Base-by-base conservation (phyloP, 53 echinoderm and acorn worm species). In the Mesocentrotus franciscanus region DNA sequence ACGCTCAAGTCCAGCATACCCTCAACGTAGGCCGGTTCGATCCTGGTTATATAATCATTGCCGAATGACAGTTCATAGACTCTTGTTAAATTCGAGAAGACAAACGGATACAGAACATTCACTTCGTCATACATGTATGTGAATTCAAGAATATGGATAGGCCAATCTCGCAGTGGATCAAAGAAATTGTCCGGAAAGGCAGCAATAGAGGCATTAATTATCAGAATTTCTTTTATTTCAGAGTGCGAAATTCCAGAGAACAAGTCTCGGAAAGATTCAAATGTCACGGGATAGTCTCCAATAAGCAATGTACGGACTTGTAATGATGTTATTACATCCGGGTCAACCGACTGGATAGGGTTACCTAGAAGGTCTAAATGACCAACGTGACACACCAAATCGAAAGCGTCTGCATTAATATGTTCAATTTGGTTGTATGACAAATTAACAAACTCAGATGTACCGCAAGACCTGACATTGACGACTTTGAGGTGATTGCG, bases 381-480 rank as follows among this genome's bases (percentile, higher is more conserved):
- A 12, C 13, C 10, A 10, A 27, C 58, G 11, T 87, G 87, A 18
- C 87, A 87, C 56, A 11, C 87, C 10, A 87, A 58, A 11, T 26
- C 22, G n/a, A 87, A 87, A 14, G n/a, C 27, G 13, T 87, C 87
- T 27, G n/a, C 26, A 58, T 26, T 59, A 1, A 87, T 10, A 57
- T 58, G 6, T 13, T 57, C 87, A 27, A 87, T 87, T 26, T 56
- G 56, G 34, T 87, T 87, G 1, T 57, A 27, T 26, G 87, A 87
- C 58, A 87, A 18, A 26, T 10, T 9, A 27, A 87, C 7, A n/a
- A 2, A 59, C 14, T 57, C 58, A 8, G 34, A 58, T 4, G 56
- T n/a, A 58, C 87, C 87, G n/a, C 87, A 87, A n/a, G 58, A 87
- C 10, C 87, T 58, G n/a, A 87, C n/a, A 87, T 87, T 56, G 5